Evolutionary conservation across 1,140 invertebrate genomes (phyloP).

Genomic region (Drosophila burlai): DNA sequence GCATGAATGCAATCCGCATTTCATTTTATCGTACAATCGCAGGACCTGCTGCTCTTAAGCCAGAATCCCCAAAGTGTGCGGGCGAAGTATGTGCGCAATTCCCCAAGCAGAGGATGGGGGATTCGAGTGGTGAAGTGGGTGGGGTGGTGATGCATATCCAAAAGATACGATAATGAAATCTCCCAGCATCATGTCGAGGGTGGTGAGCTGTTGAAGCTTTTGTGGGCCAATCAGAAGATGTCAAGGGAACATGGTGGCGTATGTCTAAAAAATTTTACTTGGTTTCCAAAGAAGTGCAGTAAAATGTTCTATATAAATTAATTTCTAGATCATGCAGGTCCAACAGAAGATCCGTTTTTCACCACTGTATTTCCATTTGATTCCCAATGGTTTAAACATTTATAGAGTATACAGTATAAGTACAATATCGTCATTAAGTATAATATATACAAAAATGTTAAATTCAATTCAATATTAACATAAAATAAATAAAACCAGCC

Average conservation of each 20-base stretch:
- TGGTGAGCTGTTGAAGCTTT: constrained; percentile 32
- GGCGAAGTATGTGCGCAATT: constrained; percentile 37
- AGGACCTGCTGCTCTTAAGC: constrained; percentile 10
- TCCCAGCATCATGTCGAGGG: constrained; percentile 6
- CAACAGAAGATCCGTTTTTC: too few relatives aligned
- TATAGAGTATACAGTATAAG: too few relatives aligned
- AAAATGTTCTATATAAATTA: neutral
- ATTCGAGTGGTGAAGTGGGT: too few relatives aligned
- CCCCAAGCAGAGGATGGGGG: constrained; percentile 4
- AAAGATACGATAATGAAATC: constrained; percentile 28
- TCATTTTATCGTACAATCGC: constrained; percentile 41
- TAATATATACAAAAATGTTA: too few relatives aligned
- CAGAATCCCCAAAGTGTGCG: constrained; percentile 33
- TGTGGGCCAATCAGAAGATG: constrained; percentile 30
- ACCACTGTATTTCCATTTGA: too few relatives aligned
- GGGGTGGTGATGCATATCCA: constrained; percentile 17
- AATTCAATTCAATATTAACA: too few relatives aligned
- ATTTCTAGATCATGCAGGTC: neutral
- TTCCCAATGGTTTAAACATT: too few relatives aligned
- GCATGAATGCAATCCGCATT: constrained; percentile 50
- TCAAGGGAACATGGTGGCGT: constrained; percentile 1
- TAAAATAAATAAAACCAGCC: too few relatives aligned
- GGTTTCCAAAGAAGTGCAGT: neutral
- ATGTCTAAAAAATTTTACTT: too few relatives aligned
- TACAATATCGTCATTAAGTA: too few relatives aligned